phyloP scores from a whole-genome alignment of 2,888 invertebrate genomes.

The Linyphia triangularis region DNA sequence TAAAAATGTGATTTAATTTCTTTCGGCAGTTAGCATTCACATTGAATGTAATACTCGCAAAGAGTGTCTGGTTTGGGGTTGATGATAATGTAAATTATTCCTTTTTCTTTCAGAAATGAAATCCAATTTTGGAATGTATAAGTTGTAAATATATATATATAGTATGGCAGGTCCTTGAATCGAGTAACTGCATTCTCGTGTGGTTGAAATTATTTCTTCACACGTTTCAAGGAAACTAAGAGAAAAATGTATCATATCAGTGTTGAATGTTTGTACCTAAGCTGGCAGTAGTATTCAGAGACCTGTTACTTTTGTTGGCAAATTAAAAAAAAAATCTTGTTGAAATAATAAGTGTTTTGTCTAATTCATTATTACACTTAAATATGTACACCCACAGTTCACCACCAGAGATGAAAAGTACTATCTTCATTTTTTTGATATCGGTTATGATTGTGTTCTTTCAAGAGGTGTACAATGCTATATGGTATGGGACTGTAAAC shows the following conservation, averaged over 20 bases:
- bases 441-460: too few relatives aligned
- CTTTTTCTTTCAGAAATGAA: conserved; percentile 38
- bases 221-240: conserved; percentile 50
- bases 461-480: too few relatives aligned
- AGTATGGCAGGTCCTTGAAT: conserved; percentile 61
- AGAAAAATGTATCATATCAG: conserved; percentile 75
- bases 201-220: conserved; percentile 60
- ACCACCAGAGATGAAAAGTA: too few relatives aligned
- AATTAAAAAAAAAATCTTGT: conserved; percentile 75
- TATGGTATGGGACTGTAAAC: too few relatives aligned
- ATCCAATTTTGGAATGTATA: conserved; percentile 69
- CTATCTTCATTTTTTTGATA: too few relatives aligned
- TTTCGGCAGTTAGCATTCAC: conserved; percentile 56
- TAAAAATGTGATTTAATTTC: conserved; percentile 42
- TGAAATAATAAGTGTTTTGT: conserved; percentile 40
- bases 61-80: conserved; percentile 64
- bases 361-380: not conserved
- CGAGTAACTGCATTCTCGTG: conserved; percentile 57
- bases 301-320: conserved; percentile 76
- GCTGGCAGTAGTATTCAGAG: conserved; percentile 75
- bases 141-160: conserved; percentile 68
- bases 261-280: conserved; percentile 76
- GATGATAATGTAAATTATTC: conserved; percentile 57
- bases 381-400: too few relatives aligned
- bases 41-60: conserved; percentile 56